These are phyloP conservation scores for Hylia prasina DNA, from an alignment of 2,113 vertebrate species.

Conservation along the genomic window DNA sequence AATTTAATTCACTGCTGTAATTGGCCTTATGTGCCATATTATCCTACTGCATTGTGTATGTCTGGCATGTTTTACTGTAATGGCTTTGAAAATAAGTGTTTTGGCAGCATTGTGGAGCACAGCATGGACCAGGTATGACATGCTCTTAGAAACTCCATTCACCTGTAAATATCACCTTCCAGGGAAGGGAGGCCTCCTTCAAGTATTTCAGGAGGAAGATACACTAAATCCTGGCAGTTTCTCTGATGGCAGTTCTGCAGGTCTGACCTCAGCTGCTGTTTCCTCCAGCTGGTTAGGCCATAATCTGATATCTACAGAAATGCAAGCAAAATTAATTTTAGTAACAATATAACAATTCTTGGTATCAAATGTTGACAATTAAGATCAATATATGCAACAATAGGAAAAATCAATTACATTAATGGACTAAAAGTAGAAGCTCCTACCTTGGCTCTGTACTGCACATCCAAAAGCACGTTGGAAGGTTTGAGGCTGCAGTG, in stretches of 20 bases:
- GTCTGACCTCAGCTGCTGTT: neutral
- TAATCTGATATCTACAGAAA: slow-evolving; percentile 53
- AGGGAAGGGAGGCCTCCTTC: slow-evolving; percentile 31
- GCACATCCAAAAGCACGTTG: slow-evolving; percentile 69
- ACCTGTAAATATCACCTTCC: slow-evolving; percentile 69
- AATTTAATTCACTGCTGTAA: neutral
- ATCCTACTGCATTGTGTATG: neutral
- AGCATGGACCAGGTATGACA: neutral
- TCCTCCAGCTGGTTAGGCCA: slow-evolving; percentile 35
- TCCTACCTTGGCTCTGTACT: slow-evolving; percentile 73
- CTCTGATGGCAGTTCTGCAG: neutral
- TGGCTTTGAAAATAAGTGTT: neutral
- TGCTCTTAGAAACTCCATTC: neutral
- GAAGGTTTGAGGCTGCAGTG: slow-evolving; percentile 70
- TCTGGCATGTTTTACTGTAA: neutral
- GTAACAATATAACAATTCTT: neutral
- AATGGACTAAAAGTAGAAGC: neutral
- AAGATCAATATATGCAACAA: neutral
- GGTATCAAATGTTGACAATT: neutral
- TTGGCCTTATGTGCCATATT: neutral
- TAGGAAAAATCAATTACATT: neutral
- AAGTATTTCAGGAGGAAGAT: slow-evolving; percentile 57
- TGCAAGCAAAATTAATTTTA: neutral
- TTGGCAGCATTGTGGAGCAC: neutral
- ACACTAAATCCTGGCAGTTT: slow-evolving; percentile 40